Evolutionary conservation across 2,888 invertebrate species (phyloP), one percentile per base, ranked within the genome.

Genomic region (Epistrophe eligans): DNA sequence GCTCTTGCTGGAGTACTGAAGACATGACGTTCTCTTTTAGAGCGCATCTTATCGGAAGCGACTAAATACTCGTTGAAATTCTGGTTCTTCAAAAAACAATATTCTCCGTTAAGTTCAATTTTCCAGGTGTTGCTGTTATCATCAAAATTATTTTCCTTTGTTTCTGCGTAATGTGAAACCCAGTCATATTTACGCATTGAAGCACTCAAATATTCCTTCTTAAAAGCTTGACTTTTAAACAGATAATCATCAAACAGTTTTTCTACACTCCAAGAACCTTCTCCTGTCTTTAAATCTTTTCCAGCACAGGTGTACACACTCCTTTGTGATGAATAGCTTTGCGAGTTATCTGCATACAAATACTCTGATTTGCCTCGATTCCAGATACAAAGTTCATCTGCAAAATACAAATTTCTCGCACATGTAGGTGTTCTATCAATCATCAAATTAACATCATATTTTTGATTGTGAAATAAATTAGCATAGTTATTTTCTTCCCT

Each of bases 381-480:
- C 50, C 50, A 73, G 9, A 80, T 15, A 19, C 79, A 80, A 0
- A 74, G 28, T 10, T 64, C 11, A 1, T 13, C 28, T 4, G 74
- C 17, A 10, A 60, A 66, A 11, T 40, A 43, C 1, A 74, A 13
- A 19, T 67, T 67, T 60, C 32, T 52, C 0, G 66, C 66, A 43
- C 79, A 80, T 0, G 32, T 24, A 15, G 66, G 73, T 13, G 74
- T 15, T 19, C 17, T 74, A 10, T 66, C 40, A 13, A 73, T 24
- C 17, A 80, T 15, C 8, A 6, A 2, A 6, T 67, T n/a, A 13
- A 80, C 11, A 2, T 48, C 48, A 6, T 15, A 1, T 19, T 67
- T 67, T 13, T 66, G 9, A n/a, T 52, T 3, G 32, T 15, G 10
- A 45, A n/a, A 45, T 9, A 45, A 24, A n/a, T 67, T 74, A 2